phyloP scores from a whole-genome alignment of 2,113 vertebrate genomes.

The Oncorhynchus kisutch region DNA sequence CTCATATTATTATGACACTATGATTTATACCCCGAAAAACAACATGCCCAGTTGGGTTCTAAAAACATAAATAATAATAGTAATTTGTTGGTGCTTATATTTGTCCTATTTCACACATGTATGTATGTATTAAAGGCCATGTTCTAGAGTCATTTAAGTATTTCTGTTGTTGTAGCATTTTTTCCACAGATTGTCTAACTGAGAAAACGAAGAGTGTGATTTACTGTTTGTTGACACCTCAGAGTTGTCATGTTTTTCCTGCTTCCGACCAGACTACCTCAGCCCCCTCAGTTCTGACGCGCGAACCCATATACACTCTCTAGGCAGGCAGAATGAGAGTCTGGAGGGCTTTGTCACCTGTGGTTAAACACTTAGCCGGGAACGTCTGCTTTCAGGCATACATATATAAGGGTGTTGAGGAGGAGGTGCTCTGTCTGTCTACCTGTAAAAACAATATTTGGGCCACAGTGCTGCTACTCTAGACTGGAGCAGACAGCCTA shows the following conservation, averaged over 20 bases:
- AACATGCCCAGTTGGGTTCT: too few relatives aligned
- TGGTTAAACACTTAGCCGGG: constrained; percentile 45
- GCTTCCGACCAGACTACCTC: constrained; percentile 43
- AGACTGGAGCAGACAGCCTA: neutral
- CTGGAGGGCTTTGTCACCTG: constrained; percentile 54
- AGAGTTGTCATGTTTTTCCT: constrained; percentile 43
- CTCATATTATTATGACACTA: too few relatives aligned
- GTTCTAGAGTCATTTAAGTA: too few relatives aligned
- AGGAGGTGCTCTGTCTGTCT: constrained; percentile 9
- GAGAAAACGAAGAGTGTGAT: constrained; percentile 41
- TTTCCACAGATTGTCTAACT: constrained; percentile 27
- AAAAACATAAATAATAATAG: too few relatives aligned
- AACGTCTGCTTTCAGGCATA: constrained; percentile 65
- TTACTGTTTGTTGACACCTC: constrained; percentile 59
- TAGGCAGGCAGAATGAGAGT: constrained; percentile 17
- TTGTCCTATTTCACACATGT: too few relatives aligned
- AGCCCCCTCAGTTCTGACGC: constrained; percentile 20
- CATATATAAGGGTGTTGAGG: constrained; percentile 42
- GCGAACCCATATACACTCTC: constrained; percentile 6
- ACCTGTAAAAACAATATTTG: too few relatives aligned
- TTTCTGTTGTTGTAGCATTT: constrained; percentile 11
- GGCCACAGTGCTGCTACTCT: neutral
- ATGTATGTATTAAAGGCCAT: too few relatives aligned
- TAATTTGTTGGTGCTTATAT: too few relatives aligned
- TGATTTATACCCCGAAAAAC: too few relatives aligned